Conservation (phyloP, 2,113 vertebrate genomes). For the Oryzias woworae region DNA sequence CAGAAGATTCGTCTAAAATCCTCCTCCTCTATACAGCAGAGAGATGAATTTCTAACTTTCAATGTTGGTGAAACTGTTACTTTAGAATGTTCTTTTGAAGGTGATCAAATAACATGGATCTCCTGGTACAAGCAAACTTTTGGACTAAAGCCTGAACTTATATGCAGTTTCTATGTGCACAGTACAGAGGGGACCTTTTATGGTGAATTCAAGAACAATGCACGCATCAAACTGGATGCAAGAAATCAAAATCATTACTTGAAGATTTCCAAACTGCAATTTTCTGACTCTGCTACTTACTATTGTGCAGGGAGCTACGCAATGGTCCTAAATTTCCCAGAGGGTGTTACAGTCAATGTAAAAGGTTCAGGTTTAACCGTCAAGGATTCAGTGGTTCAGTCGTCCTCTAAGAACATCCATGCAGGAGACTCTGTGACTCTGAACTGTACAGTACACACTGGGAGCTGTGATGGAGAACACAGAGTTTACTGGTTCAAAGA, state of each 20-base stretch:
- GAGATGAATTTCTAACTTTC: neutral
- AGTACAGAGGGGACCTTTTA: neutral
- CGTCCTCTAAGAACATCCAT: conserved; percentile 14
- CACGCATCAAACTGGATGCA: conserved; percentile 10
- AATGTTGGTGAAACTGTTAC: conserved; percentile 20
- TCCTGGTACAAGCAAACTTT: conserved; percentile 30
- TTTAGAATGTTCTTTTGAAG: conserved; percentile 24
- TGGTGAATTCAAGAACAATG: conserved; percentile 26
- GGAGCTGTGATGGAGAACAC: conserved; percentile 44
- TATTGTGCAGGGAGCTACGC: conserved; percentile 20
- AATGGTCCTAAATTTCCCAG: conserved; percentile 21
- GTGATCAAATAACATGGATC: neutral
- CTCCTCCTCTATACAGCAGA: neutral
- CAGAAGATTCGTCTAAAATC: neutral
- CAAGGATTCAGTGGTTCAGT: conserved; percentile 12
- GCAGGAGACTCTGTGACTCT: conserved; percentile 54
- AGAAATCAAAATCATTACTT: conserved; percentile 10
- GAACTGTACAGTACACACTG: conserved; percentile 48
- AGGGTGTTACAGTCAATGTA: conserved; percentile 30
- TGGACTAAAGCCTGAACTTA: conserved; percentile 31
- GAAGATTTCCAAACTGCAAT: conserved; percentile 8
- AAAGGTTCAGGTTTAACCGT: conserved; percentile 3
- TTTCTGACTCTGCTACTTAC: conserved; percentile 58
- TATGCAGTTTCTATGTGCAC: conserved; percentile 15
- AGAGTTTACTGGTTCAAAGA: conserved; percentile 66